A percentile compares a stretch with the other conserved stretches of the same genome.
These are phyloP conservation scores for Stegastes partitus DNA, from an alignment of 2,113 vertebrate genomes.

Conservation along the genomic window DNA sequence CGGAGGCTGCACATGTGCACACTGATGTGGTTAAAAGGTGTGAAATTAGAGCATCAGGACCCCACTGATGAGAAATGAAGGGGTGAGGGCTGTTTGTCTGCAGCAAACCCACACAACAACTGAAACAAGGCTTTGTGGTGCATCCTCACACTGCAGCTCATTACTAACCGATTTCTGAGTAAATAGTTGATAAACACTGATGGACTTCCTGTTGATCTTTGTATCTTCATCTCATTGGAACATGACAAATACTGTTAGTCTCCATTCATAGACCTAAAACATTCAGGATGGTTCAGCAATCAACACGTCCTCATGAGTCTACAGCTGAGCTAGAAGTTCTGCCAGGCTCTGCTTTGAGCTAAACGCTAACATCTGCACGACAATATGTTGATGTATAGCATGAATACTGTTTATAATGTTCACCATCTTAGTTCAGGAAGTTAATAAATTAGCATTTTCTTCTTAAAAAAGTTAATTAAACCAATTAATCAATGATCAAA, in stretches of 20 bases:
- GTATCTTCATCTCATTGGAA: no score
- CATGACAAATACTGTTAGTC: no score
- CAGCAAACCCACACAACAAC: not conserved
- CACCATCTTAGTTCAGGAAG: not conserved
- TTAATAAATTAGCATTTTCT: not conserved
- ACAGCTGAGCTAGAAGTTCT: not conserved
- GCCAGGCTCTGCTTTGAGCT: no score
- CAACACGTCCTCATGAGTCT: not conserved
- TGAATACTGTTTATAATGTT: not conserved
- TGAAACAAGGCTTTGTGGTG: not conserved
- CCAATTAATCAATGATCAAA: no score
- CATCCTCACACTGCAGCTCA: not conserved
- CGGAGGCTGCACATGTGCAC: not conserved
- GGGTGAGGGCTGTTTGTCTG: not conserved
- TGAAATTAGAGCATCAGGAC: slow-evolving; percentile 19
- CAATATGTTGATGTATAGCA: not conserved
- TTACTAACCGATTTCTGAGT: not conserved
- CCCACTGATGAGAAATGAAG: not conserved
- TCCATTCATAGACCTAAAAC: no score
- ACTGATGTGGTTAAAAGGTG: slow-evolving; percentile 41
- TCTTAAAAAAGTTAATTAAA: no score
- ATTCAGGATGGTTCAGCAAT: not conserved
- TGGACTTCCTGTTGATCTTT: not conserved
- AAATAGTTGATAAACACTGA: no score
- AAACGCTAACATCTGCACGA: not conserved